phyloP scores from a whole-genome alignment of 2,888 invertebrate genomes.

The Dryadula phaetusa region DNA sequence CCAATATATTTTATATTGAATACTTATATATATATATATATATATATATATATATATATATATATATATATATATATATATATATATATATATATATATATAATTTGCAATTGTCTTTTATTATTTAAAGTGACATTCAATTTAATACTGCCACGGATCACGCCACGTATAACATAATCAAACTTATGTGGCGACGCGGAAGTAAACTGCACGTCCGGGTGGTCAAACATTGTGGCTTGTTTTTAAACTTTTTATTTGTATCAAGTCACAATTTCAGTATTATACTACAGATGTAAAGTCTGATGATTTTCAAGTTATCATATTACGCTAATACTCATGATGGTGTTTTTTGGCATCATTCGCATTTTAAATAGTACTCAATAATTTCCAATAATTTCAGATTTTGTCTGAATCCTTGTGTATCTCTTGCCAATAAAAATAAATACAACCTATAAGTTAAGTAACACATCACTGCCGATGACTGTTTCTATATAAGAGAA shows the following conservation, averaged over 20 bases:
- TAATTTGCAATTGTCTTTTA: constrained; percentile 9
- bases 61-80: not conserved
- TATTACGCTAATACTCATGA: constrained; percentile 35
- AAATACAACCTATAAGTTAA: constrained; percentile 36
- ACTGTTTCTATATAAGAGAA: constrained; percentile 52
- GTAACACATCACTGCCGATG: constrained; percentile 66
- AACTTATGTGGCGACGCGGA: constrained; percentile 38
- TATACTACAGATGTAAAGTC: constrained; percentile 17
- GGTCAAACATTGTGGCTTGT: constrained; percentile 35
- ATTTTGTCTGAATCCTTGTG: constrained; percentile 36
- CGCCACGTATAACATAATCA: constrained; percentile 31
- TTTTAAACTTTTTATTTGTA: constrained; percentile 28
- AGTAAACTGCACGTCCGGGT: constrained; percentile 31
- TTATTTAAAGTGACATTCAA: constrained; percentile 29
- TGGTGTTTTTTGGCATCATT: constrained; percentile 27
- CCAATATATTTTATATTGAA: not conserved
- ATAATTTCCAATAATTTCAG: constrained; percentile 25
- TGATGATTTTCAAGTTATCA: constrained; percentile 5
- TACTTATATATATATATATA: not conserved
- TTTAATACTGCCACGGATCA: constrained; percentile 26
- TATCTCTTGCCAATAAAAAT: constrained; percentile 48
- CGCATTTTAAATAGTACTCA: constrained; percentile 25
- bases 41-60: not conserved
- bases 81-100: not conserved
- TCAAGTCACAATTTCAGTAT: constrained; percentile 39